Conservation (phyloP, 2,797 vertebrate species). For the Pipistrellus kuhlii region DNA sequence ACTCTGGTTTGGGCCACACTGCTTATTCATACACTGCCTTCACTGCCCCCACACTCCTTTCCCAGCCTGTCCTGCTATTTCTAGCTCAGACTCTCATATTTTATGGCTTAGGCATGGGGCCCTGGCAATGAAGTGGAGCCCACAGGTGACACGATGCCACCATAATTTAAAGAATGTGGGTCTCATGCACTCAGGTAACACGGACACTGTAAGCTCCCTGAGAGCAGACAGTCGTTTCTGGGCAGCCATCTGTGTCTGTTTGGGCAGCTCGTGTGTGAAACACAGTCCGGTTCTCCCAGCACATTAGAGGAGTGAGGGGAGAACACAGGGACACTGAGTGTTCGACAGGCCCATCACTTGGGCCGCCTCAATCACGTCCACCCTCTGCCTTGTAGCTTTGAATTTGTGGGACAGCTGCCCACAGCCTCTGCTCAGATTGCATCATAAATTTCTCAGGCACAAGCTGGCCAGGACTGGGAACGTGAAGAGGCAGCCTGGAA, state of each 20-base stretch:
- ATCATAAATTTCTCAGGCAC: conserved; percentile 76
- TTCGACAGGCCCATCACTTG: conserved; percentile 56
- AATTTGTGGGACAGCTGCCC: conserved; percentile 79
- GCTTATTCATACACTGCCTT: accelerated
- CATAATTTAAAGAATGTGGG: accelerated
- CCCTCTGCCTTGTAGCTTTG: conserved; percentile 74
- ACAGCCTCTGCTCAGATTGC: conserved; percentile 74
- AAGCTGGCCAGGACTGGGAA: conserved; percentile 63
- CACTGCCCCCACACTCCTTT: accelerated
- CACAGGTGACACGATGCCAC: neutral
- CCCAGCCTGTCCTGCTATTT: conserved; percentile 88
- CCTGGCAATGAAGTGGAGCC: accelerated
- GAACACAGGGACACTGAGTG: conserved; percentile 62
- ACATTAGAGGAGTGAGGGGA: conserved; percentile 51
- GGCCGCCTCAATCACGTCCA: conserved; percentile 72
- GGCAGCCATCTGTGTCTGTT: neutral
- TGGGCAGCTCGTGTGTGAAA: neutral
- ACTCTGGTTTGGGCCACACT: neutral
- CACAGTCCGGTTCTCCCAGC: neutral
- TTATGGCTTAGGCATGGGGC: accelerated
- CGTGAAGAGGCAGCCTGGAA: conserved; percentile 40
- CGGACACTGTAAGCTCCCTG: accelerated
- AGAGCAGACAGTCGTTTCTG: neutral
- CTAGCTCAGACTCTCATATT: conserved; percentile 82
- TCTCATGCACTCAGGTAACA: accelerated